Evolutionary conservation across 2,113 vertebrate species (phyloP).

Genomic region (Apteryx owenii): DNA sequence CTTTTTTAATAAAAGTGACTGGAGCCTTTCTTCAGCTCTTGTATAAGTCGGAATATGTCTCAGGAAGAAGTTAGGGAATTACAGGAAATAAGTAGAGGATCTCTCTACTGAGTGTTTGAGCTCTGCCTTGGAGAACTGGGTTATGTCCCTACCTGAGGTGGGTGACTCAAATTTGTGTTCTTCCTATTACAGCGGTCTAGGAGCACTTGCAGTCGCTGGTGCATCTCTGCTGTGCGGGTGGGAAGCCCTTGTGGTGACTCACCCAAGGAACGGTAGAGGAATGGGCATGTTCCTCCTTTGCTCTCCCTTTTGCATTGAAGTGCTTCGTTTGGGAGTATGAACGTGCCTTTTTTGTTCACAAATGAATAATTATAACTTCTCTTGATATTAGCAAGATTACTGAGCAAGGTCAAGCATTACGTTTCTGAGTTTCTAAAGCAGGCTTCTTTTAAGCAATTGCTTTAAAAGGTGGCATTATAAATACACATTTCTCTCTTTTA

Average conservation of each 20-base stretch:
- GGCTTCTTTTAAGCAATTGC: constrained; percentile 36
- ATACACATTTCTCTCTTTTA: constrained; percentile 65
- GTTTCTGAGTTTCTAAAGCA: not conserved
- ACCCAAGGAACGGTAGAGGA: not conserved
- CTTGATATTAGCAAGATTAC: constrained; percentile 38
- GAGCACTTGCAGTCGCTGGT: not conserved
- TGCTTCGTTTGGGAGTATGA: not conserved
- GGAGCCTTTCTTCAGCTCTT: not conserved
- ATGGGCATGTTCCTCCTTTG: not conserved
- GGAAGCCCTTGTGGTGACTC: not conserved
- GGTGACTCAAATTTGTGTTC: not conserved
- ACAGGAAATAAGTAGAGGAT: not conserved
- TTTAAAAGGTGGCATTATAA: constrained; percentile 44
- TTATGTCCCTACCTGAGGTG: not conserved
- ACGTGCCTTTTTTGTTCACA: not conserved
- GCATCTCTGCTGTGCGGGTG: not conserved
- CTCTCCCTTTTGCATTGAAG: not conserved
- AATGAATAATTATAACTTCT: constrained; percentile 19
- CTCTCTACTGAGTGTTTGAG: not conserved
- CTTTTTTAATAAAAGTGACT: not conserved
- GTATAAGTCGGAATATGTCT: not conserved
- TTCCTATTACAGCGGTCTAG: not conserved
- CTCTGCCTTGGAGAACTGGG: not conserved
- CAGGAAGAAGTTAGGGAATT: not conserved
- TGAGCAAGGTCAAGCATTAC: constrained; percentile 53